Evolutionary conservation across 2,888 invertebrate species (phyloP).

Genomic region (Phanerotoma sp.): DNA sequence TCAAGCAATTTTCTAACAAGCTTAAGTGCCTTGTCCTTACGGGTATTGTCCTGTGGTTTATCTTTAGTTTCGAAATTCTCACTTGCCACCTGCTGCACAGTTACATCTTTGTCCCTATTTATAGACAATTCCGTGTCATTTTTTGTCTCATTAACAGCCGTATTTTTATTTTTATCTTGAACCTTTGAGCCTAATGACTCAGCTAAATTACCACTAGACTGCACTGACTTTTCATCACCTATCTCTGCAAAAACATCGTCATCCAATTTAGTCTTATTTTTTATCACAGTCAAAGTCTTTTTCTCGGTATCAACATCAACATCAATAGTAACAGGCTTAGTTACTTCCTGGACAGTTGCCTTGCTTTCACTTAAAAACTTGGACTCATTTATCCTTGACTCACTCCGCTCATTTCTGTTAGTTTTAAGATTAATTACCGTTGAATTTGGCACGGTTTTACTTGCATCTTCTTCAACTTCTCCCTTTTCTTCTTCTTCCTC

Average conservation of each 20-base stretch:
- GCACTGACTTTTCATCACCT: not conserved
- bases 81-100: too few species aligned
- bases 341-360: not conserved
- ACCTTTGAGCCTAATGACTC: too few species aligned
- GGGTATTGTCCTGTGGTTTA: too few species aligned
- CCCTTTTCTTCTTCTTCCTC: conserved; percentile 6
- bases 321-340: not conserved
- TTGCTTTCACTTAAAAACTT: not conserved
- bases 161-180: too few species aligned
- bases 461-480: conserved; percentile 14
- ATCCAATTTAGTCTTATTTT: not conserved
- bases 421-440: conserved; percentile 40
- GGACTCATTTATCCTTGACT: conserved; percentile 1
- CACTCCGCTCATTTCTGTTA: conserved; percentile 9
- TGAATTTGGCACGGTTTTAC: conserved; percentile 41
- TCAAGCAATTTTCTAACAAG: too few species aligned
- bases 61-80: too few species aligned
- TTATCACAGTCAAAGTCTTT: conserved; percentile 8
- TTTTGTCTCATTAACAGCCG: too few species aligned
- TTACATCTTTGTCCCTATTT: too few species aligned
- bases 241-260: too few species aligned
- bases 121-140: too few species aligned
- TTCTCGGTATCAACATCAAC: not conserved
- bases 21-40: too few species aligned
- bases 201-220: not conserved